Conservation (phyloP, 2,113 vertebrate genomes). For the Donacobius atricapilla region DNA sequence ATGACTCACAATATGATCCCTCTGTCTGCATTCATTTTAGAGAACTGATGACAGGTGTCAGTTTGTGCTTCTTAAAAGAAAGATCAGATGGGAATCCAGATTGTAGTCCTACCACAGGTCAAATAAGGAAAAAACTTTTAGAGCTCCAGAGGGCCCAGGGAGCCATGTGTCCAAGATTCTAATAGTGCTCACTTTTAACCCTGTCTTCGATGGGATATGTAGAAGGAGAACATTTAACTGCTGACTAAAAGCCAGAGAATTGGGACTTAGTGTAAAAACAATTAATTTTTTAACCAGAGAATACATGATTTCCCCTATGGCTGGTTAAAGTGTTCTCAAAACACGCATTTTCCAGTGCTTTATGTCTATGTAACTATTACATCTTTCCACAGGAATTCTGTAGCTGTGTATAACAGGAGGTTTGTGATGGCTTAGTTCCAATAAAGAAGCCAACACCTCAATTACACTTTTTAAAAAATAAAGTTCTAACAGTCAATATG, state of each 20-base stretch:
- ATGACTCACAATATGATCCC: slow-evolving; percentile 26
- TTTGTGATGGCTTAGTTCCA: neutral
- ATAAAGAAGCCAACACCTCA: neutral
- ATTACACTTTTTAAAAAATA: neutral
- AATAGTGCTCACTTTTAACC: neutral
- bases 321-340: neutral
- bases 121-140: neutral
- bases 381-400: neutral
- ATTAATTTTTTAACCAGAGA: neutral
- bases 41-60: slow-evolving; percentile 34
- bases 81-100: slow-evolving; percentile 42
- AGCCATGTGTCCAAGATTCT: neutral
- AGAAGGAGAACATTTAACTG: neutral
- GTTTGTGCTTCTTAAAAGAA: neutral
- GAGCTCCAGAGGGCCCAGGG: neutral
- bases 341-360: neutral
- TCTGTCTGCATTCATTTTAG: neutral
- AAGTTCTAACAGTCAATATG: slow-evolving; percentile 60
- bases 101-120: neutral
- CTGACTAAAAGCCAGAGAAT: neutral
- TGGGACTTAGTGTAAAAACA: neutral
- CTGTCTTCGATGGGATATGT: neutral
- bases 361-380: neutral
- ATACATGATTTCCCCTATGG: rapidly evolving
- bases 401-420: neutral